Conservation (phyloP, 2,888 invertebrate genomes). For the Trachelus troglodyta region DNA sequence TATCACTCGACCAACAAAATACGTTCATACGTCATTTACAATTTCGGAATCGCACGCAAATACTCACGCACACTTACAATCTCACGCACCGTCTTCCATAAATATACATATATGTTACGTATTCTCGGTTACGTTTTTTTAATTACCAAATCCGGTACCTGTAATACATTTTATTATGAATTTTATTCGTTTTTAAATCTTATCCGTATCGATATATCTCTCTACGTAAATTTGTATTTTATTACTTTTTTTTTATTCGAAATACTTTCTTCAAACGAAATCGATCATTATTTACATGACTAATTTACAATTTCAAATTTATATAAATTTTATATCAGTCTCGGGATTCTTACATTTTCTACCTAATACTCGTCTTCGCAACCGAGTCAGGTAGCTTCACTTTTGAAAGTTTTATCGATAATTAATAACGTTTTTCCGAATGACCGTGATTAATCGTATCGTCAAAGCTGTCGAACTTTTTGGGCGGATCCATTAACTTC, state of each 20-base stretch:
- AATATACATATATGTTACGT: neutral
- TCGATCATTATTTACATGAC: neutral
- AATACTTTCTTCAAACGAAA: neutral
- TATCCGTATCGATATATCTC: neutral
- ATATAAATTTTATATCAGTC: neutral
- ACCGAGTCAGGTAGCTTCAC: neutral
- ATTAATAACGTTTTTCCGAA: neutral
- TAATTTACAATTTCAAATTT: neutral
- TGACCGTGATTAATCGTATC: neutral
- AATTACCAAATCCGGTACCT: neutral
- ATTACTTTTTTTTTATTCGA: neutral
- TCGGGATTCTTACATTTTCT: neutral
- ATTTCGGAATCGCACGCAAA: neutral
- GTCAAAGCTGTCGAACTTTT: neutral
- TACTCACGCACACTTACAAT: neutral
- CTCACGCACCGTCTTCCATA: neutral
- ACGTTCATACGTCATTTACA: neutral
- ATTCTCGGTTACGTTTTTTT: neutral
- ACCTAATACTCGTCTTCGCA: neutral
- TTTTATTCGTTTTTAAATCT: neutral
- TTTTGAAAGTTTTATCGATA: neutral
- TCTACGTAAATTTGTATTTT: neutral
- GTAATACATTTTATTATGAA: neutral
- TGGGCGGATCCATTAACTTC: neutral
- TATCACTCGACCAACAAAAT: neutral